A percentile compares a stretch with the other conserved stretches of the same genome.
Conservation (phyloP, 2,113 vertebrate species). For the Serinus canaria region DNA sequence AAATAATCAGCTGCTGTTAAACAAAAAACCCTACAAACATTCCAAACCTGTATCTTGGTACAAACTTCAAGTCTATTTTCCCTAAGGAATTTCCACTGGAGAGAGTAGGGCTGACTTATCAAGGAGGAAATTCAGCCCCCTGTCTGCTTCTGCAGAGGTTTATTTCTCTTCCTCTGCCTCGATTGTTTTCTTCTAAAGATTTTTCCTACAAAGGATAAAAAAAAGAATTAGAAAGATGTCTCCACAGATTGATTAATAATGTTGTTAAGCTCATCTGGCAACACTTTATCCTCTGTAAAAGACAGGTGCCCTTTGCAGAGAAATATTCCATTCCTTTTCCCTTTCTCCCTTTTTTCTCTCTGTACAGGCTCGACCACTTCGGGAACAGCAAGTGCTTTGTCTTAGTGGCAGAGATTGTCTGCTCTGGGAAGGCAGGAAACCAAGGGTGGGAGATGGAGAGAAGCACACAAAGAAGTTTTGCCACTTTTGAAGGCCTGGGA, state of each 20-base stretch:
- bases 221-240: not conserved
- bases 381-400: not conserved
- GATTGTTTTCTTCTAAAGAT: not conserved
- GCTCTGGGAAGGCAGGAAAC: not conserved
- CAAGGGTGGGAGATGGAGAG: not conserved
- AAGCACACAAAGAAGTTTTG: not conserved
- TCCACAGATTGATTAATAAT: not conserved
- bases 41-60: not conserved
- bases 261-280: constrained; percentile 1
- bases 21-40: not conserved
- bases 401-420: constrained; percentile 27
- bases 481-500: not conserved
- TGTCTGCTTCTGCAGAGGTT: not conserved
- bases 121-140: not conserved
- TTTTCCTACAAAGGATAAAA: not conserved
- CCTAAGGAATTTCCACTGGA: not conserved
- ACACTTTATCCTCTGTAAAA: constrained; percentile 16
- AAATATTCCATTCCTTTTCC: not conserved
- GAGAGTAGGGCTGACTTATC: not conserved
- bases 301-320: constrained; percentile 45
- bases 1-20: not conserved
- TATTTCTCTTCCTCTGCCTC: not conserved
- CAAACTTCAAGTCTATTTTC: not conserved
- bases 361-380: not conserved
- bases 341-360: not conserved